Base-by-base conservation (phyloP, 64 coral and sea anemone genomes). In the Montipora efflorescens region DNA sequence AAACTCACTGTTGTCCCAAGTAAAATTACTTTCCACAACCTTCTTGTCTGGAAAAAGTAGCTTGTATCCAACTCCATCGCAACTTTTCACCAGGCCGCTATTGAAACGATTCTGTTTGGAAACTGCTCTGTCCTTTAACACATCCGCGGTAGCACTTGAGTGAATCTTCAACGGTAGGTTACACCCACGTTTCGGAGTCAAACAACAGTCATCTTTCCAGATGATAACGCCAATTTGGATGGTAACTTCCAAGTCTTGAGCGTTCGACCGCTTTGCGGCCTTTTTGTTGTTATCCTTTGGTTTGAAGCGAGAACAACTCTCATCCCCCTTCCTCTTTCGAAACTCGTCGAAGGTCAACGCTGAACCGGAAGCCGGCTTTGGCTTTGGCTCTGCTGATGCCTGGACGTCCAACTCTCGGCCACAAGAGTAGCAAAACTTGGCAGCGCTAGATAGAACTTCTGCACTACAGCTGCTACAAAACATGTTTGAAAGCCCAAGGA, bases 1-100 rank as follows among this genome's bases (percentile, higher is more conserved):
- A 66, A 90, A 90, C 75, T 90, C 77, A 14, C 0, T 90, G 74
- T 80, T 77, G 44, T 79, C 2, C 88, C 74, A 90, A 59, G 88
- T 48, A 80, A 90, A 90, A 90, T 79, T 81, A 67, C 75, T 28
- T 59, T 90, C 46, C 75, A 90, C 88, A 43, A 67, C 88, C 21
- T 18, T 90, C 59, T 90, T 90, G 46, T 80, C 88, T 80, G 88
- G 88, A 79, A 47, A 90, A 79, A 90, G 57, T 79, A 80, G 88
- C 59, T 90, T 90, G 76, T 90, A 90, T 23, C 74, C 47, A 16
- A 48, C 43, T 70, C 47, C 59, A 87, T 74, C 8, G 67, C 66
- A 69, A 66, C 84, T n/a, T 87, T 19, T 87, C 84, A 87, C 64
- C 84, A 87, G 67, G 47, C 84, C 84, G 49, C 84, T 87, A 87